Base-by-base conservation (phyloP, 2,113 vertebrate genomes). In the Fregata magnificens region DNA sequence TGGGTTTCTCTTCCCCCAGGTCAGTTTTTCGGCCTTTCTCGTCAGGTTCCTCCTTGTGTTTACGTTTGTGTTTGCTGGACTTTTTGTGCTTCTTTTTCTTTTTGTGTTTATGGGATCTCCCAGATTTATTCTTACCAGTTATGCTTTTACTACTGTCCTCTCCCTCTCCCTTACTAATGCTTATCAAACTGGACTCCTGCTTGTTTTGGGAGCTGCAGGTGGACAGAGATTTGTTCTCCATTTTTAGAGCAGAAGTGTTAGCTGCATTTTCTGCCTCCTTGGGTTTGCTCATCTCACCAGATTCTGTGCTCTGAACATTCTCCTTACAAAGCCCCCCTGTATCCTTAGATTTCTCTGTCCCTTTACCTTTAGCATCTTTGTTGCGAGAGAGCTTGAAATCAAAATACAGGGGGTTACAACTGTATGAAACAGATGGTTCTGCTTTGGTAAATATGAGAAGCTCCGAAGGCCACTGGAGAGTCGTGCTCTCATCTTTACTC, bases 11-110 rank as follows among this genome's bases (percentile, higher is more conserved):
- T 42, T 99, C 99, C 45, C 98, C 98, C 5, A 70, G 93, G 6
- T 96, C 98, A 26, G 96, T 96, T 31, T 98, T 98, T 26, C 98
- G 98, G 24, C 96, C 97, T 62, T 98, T 99, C 28, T 98, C 99
- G 2, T 98, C 99, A 15, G 91, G 78, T 17, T 99, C 99, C 25
- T 98, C 98, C 95, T 99, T 98, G 95, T 97, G 98, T 95, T 98
- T 98, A 29, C 97, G 99, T 92, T 98, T 99, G 96, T 99, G 99
- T 91, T 97, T 98, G 94, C 93, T 91, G 15, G 98, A 99, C 86
- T 99, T 99, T 95, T 98, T 98, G 93, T 99, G 99, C 94, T 99
- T 99, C 99, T 99, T 99, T 98, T 99, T 99, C 98, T 99, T 99
- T 96, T 99, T 99, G 89, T 99, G 99, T 95, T 99, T 99, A 88